These are phyloP conservation scores for Siderastrea radians DNA, from an alignment of 92 coral and sea anemone genomes.

Conservation along the genomic window DNA sequence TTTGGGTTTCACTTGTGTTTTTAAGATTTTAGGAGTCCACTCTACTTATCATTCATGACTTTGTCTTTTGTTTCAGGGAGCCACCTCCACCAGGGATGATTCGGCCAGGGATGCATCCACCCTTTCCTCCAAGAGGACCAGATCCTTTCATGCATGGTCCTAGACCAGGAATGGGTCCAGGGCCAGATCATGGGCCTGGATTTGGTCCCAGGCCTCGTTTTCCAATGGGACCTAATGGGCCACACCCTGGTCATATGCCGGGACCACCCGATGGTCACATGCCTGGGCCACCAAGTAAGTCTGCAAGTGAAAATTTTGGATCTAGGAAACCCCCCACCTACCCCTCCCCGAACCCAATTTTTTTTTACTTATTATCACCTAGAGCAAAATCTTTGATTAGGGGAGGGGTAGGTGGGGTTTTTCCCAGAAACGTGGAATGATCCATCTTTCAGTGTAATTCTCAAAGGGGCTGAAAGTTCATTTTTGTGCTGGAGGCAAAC, in stretches of 20 bases:
- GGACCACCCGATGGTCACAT: slow-evolving; percentile 64
- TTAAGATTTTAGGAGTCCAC: not conserved
- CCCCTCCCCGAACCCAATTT: no score
- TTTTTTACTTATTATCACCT: no score
- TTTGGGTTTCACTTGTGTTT: no score
- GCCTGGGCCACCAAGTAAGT: slow-evolving; percentile 68
- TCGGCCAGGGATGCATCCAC: slow-evolving; percentile 47
- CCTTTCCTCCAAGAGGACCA: slow-evolving; percentile 45
- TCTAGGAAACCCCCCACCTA: no score
- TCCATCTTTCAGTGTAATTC: no score
- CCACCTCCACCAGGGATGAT: slow-evolving; percentile 47
- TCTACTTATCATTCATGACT: not conserved
- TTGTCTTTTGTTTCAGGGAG: slow-evolving; percentile 22
- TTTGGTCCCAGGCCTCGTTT: slow-evolving; percentile 60
- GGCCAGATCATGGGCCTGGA: slow-evolving; percentile 57
- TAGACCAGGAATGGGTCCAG: slow-evolving; percentile 70
- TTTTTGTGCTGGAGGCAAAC: no score
- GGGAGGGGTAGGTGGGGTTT: no score
- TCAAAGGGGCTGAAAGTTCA: no score
- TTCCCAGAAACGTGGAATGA: no score
- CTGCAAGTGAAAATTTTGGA: not conserved
- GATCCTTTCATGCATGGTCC: slow-evolving; percentile 67
- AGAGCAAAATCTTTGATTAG: no score
- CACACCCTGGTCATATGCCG: slow-evolving; percentile 71
- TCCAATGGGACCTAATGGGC: slow-evolving; percentile 53